Evolutionary conservation across 2,888 invertebrate species (phyloP), one percentile per base, ranked within the genome.

Genomic region (Teleiodes luculella): DNA sequence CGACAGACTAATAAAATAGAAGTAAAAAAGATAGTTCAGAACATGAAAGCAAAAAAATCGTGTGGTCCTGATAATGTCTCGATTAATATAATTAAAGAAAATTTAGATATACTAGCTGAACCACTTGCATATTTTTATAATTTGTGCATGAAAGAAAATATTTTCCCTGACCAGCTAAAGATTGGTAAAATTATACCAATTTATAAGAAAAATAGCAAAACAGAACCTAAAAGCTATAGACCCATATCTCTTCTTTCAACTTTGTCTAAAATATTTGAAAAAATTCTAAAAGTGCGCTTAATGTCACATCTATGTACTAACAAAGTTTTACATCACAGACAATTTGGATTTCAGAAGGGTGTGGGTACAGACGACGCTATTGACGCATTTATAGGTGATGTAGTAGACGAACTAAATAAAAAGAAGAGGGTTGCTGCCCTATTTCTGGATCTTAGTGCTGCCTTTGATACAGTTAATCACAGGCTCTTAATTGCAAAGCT

Each of bases 251-350:
- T 51, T 13, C 8, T 51, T 10, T 39, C 51, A 10, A 13, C 37
- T n/a, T 8, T 49, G 8, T 50, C 50, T 11, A 51, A 51, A 41
- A 41, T 51, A 7, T 33, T 41, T 51, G 51, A 51, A 41, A 51
- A 52, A n/a, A 7, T 52, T 1, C 3, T 52, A 2, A 52, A 52
- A 31, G 2, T 13, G 11, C 28, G 52, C n/a, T 13, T 52, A 11
- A 1, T 45, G 14, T 10, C 33, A 24, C 52, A 52, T 52, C 2
- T 45, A 1, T 10, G 11, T 14, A 2, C 1, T 10, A 35, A 45
- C n/a, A 11, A 7, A 1, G 35, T 45, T n/a, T 2, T 52, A 13
- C 7, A 31, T 11, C 8, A 1, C 0, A 33, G 45, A 35, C 35
- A 52, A 16, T 52, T 52, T 35, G 49, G 33, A 1, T 35, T n/a